Base-by-base conservation (phyloP, 2,888 invertebrate genomes). In the Megastigmus dorsalis region DNA sequence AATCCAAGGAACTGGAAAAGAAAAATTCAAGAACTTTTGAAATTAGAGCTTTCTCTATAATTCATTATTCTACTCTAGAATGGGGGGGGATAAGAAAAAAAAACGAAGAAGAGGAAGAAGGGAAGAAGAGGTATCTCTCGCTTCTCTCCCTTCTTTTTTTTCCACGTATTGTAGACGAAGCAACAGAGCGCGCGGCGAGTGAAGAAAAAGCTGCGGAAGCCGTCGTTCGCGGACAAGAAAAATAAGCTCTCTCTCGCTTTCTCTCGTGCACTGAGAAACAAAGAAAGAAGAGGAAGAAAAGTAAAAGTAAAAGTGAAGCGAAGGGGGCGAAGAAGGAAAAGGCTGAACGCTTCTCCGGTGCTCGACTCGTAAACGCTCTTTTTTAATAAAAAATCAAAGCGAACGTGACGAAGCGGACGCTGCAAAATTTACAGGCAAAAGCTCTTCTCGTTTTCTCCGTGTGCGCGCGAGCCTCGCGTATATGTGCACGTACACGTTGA, bases 341-440 rank as follows among this genome's bases (percentile, higher is more conserved):
- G 15, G 13, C 18, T n/a, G 36, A 10, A 7, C 15, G 41, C 26
- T 13, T 18, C 55, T 55, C n/a, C 23, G 18, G n/a, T 6, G 41
- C 45, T 52, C n/a, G 36, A 18, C 28, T 45, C 43, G 60, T 59
- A 62, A 62, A 54, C 54, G 62, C 33, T 74, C 36, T 45, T 68
- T 73, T 66, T 71, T 55, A 62, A 68, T 62, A 74, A 74, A 67
- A 74, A 75, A 70, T 75, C 74, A 66, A 66, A 70, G 69, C 48
- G 74, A 63, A 74, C 68, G 63, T 68, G 74, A 62, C 73, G 52
- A 69, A 60, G 68, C 48, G 66, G 7, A 9, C 28, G 55, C 41
- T 63, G 57, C 20, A 50, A 59, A 74, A 69, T 74, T 68, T 50
- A 74, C 63, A 52, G 52, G 28, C 50, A 23, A 65, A 72, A 66